These are phyloP conservation scores for Drosophila melanogaster DNA, from an alignment of 1,140 invertebrate genomes.

Conservation along the genomic window DNA sequence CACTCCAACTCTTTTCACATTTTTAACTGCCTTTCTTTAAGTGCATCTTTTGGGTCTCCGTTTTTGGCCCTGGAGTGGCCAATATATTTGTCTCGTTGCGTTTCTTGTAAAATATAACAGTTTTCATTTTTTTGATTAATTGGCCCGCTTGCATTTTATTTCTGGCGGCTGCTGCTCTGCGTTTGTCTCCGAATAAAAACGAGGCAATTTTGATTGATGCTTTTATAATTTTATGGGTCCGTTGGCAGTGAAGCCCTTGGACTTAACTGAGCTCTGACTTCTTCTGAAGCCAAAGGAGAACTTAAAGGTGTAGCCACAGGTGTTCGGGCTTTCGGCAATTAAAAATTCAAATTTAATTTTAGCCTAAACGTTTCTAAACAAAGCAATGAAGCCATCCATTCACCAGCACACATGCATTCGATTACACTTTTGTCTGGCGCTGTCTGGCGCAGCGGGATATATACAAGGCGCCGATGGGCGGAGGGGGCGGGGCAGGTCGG, in stretches of 20 bases:
- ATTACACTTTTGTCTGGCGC: slow-evolving; percentile 51
- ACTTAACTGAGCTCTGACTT: slow-evolving; percentile 23
- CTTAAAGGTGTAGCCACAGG: slow-evolving; percentile 58
- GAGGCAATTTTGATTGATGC: slow-evolving; percentile 73
- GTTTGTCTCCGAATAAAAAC: slow-evolving; percentile 6
- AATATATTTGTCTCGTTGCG: slow-evolving; percentile 25
- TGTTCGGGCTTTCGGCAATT: slow-evolving; percentile 63
- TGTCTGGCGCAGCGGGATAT: slow-evolving; percentile 55
- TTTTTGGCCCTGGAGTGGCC: neutral
- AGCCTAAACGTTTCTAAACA: slow-evolving; percentile 79
- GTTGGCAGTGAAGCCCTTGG: slow-evolving; percentile 10
- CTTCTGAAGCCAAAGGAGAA: slow-evolving; percentile 8
- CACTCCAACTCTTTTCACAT: slow-evolving; percentile 3
- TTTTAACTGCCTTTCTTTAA: slow-evolving; percentile 21
- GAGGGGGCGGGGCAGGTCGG: neutral
- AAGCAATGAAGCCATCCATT: slow-evolving; percentile 62
- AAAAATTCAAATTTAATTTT: slow-evolving; percentile 79
- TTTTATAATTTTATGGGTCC: slow-evolving; percentile 72
- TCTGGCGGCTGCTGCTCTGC: slow-evolving; percentile 30
- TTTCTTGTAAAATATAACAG: slow-evolving; percentile 69
- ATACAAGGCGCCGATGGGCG: slow-evolving; percentile 23
- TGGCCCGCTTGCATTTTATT: slow-evolving; percentile 54
- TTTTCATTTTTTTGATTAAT: slow-evolving; percentile 74
- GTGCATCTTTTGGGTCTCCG: slow-evolving; percentile 22
- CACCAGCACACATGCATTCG: slow-evolving; percentile 40